These are phyloP conservation scores for Synanthedon tipuliformis DNA, from an alignment of 2,888 invertebrate species.

Conservation along the genomic window DNA sequence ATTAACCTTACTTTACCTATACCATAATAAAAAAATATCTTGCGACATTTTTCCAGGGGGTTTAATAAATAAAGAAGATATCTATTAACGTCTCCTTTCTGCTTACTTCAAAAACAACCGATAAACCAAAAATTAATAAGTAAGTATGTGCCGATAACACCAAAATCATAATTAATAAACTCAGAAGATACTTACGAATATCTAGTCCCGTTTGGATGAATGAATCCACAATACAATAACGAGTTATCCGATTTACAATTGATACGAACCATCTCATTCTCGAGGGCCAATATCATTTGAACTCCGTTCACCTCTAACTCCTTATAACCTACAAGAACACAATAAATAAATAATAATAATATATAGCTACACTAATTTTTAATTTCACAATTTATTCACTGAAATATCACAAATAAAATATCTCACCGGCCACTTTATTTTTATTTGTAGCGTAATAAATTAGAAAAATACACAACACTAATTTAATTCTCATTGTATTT, in stretches of 20 bases:
- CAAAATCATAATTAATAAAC: neutral
- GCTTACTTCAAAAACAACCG: too few species aligned
- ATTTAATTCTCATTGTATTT: too few species aligned
- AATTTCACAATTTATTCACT: neutral
- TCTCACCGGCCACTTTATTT: constrained; percentile 13
- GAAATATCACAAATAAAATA: constrained; percentile 1
- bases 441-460: too few species aligned
- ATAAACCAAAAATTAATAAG: too few species aligned
- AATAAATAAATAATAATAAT: too few species aligned
- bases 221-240: constrained; percentile 56
- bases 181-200: constrained; percentile 43
- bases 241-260: constrained; percentile 42
- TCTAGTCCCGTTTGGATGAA: constrained; percentile 50
- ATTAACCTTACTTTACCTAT: too few species aligned
- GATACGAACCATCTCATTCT: constrained; percentile 41
- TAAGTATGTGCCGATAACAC: too few species aligned
- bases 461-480: too few species aligned
- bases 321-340: constrained; percentile 32
- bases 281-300: constrained; percentile 44
- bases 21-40: too few species aligned
- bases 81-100: too few species aligned
- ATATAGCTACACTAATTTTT: neutral
- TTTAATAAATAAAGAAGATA: too few species aligned
- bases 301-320: constrained; percentile 33
- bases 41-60: too few species aligned